Evolutionary conservation across 2,113 vertebrate species (phyloP).

Genomic region (Semicossyphus pulcher): DNA sequence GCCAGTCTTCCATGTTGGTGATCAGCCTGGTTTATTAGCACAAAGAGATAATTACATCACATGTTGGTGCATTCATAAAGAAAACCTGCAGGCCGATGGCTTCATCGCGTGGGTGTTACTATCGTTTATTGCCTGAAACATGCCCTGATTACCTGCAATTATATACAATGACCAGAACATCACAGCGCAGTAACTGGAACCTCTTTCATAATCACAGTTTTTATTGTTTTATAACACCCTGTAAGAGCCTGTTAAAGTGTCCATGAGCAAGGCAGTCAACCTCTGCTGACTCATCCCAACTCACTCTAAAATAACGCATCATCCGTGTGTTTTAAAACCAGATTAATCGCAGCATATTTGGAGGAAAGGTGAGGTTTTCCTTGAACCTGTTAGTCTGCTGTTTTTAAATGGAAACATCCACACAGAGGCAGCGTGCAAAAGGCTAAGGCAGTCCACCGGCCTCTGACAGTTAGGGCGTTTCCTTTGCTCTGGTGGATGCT

Average conservation of each 20-base stretch:
- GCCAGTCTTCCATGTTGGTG: slow-evolving; percentile 19
- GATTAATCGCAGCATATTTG: background rate
- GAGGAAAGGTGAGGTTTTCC: background rate
- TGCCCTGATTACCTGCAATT: slow-evolving; percentile 11
- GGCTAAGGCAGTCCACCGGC: slow-evolving; percentile 8
- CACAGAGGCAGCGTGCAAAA: background rate
- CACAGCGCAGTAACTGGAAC: background rate
- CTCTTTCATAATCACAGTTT: background rate
- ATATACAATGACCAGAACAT: background rate
- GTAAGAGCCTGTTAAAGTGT: background rate
- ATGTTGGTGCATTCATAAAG: slow-evolving; percentile 23
- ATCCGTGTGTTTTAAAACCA: background rate
- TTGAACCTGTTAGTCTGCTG: background rate
- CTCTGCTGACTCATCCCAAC: background rate
- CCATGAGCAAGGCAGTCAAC: background rate
- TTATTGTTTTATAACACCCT: background rate
- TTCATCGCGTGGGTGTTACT: slow-evolving; percentile 17
- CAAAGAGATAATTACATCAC: slow-evolving; percentile 40
- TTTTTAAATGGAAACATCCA: background rate
- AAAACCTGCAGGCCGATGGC: slow-evolving; percentile 6
- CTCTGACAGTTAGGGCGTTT: slow-evolving; percentile 62
- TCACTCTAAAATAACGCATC: background rate
- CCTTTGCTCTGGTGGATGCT: slow-evolving; percentile 29
- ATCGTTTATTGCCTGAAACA: slow-evolving; percentile 19
- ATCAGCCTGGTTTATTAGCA: slow-evolving; percentile 5